These are phyloP conservation scores for Varecia variegata DNA, from an alignment of 2,797 vertebrate genomes.

Conservation along the genomic window DNA sequence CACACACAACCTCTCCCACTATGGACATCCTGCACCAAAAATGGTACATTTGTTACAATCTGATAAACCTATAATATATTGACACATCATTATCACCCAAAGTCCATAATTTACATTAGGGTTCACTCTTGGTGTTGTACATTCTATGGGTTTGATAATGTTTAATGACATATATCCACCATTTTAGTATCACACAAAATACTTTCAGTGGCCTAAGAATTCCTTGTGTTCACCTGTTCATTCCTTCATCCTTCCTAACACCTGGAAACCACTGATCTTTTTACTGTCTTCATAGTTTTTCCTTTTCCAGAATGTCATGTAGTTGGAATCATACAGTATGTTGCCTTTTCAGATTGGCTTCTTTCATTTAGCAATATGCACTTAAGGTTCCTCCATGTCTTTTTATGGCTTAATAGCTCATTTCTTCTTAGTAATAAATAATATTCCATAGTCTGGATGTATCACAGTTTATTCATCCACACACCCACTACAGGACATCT, in stretches of 20 bases:
- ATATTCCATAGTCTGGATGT: neutral
- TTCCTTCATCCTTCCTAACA: neutral
- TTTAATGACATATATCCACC: neutral
- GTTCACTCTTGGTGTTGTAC: neutral
- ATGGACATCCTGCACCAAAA: neutral
- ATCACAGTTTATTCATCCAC: neutral
- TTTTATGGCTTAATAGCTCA: slow-evolving; percentile 4
- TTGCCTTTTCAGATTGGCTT: neutral
- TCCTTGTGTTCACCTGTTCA: neutral
- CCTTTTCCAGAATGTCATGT: neutral
- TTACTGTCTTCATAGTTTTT: neutral
- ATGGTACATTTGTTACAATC: neutral
- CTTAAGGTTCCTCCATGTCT: neutral
- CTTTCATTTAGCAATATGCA: neutral
- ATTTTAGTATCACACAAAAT: neutral
- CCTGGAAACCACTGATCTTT: neutral
- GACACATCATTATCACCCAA: neutral
- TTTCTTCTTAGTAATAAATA: slow-evolving; percentile 19
- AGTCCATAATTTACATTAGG: neutral
- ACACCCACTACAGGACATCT: neutral
- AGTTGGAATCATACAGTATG: neutral
- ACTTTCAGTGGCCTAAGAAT: neutral
- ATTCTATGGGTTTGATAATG: neutral
- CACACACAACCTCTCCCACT: neutral
- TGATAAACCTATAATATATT: neutral